Conservation (phyloP, 2,888 invertebrate species). For the Hipparchia semele region DNA sequence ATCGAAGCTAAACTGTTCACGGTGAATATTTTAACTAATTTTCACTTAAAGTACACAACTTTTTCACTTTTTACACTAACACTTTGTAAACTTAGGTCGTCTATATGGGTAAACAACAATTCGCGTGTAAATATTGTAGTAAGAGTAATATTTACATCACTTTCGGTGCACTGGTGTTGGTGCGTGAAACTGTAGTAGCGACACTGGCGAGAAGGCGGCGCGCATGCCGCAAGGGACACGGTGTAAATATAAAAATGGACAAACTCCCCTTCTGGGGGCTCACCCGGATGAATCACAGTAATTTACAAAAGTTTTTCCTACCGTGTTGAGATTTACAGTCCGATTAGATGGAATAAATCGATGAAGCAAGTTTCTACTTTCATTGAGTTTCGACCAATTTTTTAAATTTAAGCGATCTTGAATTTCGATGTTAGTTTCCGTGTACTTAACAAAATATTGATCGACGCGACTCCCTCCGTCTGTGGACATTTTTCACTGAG, state of each 20-base stretch:
- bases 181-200: conserved; percentile 78
- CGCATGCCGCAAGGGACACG: conserved; percentile 80
- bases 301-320: conserved; percentile 62
- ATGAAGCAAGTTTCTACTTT: conserved; percentile 22
- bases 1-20: conserved; percentile 73
- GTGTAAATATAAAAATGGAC: conserved; percentile 82
- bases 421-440: conserved; percentile 68
- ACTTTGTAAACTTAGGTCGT: conserved; percentile 55
- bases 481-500: conserved; percentile 67
- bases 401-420: conserved; percentile 68
- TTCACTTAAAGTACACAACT: conserved; percentile 62
- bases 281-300: conserved; percentile 78
- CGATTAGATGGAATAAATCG: conserved; percentile 49
- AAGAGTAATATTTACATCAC: conserved; percentile 79
- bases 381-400: conserved; percentile 39
- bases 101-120: conserved; percentile 68
- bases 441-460: conserved; percentile 75
- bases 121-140: conserved; percentile 74
- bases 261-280: conserved; percentile 80
- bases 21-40: conserved; percentile 57
- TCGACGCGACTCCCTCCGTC: conserved; percentile 64
- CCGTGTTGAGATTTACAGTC: conserved; percentile 56
- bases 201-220: conserved; percentile 79
- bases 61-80: conserved; percentile 52
- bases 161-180: conserved; percentile 76